Evolutionary conservation across 2,888 invertebrate species (phyloP), one percentile per base, ranked within the genome.

Genomic region (Xylophagus ater): DNA sequence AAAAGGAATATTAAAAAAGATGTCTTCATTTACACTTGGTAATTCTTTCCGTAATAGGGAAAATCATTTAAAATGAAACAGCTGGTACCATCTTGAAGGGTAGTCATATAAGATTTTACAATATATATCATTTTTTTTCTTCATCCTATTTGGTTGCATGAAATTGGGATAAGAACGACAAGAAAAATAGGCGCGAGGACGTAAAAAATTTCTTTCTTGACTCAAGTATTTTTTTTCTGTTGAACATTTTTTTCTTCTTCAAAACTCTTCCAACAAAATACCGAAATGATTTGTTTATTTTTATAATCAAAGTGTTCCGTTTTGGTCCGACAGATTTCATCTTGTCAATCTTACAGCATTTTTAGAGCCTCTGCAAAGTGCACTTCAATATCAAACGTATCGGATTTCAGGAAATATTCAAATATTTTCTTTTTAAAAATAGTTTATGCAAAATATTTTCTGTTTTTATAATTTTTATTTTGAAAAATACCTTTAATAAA

Each of bases 391-490:
- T 28, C 35, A 35, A 35, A 35, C 28, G 35, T 35, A 35, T 35
- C 35, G 18, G 25, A 28, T 35, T 35, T 26, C 35, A 35, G 35
- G 35, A 35, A 35, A 17, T 24, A 24, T 34, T n/a, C n/a, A n/a
- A n/a, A n/a, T n/a, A n/a, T n/a, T n/a, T n/a, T n/a, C n/a, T n/a
- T 21, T 32, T 15, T 32, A 15, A 4, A 32, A 9, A 17, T 17
- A 13, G 20, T 17, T 3, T 26, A 28, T 51, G 44, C 46, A 47
- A 43, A 51, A 52, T 45, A 49, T 51, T 50, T 48, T 49, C 46
- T 12, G 6, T 12, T 26, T 26, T 26, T 26, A 6, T 26, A n/a
- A 6, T 12, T 26, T 26, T 12, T 12, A 6, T 9, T 10, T 10
- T 26, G 26, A 2, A 9, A 6, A 26, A 12, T 26, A 6, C 6